Conservation (phyloP, 2,888 invertebrate genomes). For the Brachyptera risi region DNA sequence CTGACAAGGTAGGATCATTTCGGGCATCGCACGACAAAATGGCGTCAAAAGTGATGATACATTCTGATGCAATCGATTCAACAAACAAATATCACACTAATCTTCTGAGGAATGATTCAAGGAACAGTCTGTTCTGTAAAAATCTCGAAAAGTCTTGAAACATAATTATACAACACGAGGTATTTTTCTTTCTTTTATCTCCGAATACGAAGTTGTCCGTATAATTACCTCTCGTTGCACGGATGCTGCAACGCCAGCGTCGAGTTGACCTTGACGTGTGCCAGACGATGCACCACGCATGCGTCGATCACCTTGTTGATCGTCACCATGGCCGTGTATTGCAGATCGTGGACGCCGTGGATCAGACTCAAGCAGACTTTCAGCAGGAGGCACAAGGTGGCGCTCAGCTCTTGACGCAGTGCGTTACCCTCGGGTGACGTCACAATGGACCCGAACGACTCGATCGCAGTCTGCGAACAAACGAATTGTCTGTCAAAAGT, state of each 20-base stretch:
- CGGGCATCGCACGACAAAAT: no score
- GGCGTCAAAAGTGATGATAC: no score
- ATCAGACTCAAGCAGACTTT: constrained; percentile 52
- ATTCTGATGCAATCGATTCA: no score
- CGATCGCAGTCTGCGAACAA: constrained; percentile 43
- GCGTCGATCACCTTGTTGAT: constrained; percentile 56
- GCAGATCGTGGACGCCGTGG: constrained; percentile 54
- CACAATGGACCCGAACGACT: constrained; percentile 39
- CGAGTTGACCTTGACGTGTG: constrained; percentile 38
- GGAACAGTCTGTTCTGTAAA: no score
- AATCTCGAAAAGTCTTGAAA: no score
- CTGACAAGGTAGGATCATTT: no score
- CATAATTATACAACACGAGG: no score
- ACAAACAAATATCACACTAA: no score
- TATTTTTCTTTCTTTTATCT: no score
- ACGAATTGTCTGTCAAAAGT: not conserved
- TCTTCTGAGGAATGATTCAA: no score
- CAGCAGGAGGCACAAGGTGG: constrained; percentile 51
- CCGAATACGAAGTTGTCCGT: no score
- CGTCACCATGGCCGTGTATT: constrained; percentile 56
- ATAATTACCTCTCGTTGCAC: constrained; percentile 30
- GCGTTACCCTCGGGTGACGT: constrained; percentile 11
- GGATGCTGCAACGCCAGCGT: constrained; percentile 38
- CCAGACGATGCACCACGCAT: constrained; percentile 44
- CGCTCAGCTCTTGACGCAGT: constrained; percentile 41